A percentile compares a stretch with the other conserved stretches of the same genome.
Evolutionary conservation across 2,797 vertebrate species (phyloP).

Genomic region (Morelia viridis): DNA sequence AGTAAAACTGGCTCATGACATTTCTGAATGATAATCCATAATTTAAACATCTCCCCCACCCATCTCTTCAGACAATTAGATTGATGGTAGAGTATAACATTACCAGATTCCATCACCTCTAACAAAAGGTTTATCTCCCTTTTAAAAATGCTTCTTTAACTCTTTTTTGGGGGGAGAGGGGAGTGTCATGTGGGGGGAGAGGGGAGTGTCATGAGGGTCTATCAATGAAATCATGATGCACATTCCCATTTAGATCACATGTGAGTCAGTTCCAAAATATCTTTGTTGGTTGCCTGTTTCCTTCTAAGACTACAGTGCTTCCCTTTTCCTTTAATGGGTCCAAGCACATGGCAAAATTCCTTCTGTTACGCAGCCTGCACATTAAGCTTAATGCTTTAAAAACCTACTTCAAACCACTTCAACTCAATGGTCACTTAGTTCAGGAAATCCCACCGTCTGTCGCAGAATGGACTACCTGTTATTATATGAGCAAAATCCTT

Average conservation of each 20-base stretch:
- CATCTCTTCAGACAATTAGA: background rate
- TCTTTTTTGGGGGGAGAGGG: background rate
- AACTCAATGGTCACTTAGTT: background rate
- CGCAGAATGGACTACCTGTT: background rate
- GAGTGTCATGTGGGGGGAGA: background rate
- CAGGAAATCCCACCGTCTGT: background rate
- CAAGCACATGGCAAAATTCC: background rate
- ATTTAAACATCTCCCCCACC: background rate
- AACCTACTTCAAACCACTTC: background rate
- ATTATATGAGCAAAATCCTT: background rate
- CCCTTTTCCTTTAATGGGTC: background rate
- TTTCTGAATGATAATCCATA: background rate
- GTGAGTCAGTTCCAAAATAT: background rate
- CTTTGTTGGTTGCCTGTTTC: background rate
- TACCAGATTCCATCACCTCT: background rate
- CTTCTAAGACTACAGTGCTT: background rate
- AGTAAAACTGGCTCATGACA: background rate
- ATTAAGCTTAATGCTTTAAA: background rate
- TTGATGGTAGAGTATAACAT: background rate
- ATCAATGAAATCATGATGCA: background rate
- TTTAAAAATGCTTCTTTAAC: background rate
- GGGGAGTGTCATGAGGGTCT: background rate
- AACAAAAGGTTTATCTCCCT: background rate
- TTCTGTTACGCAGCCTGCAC: background rate
- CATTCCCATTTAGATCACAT: background rate